These are phyloP conservation scores for Centropristis striata DNA, from an alignment of 2,113 vertebrate genomes.

Conservation along the genomic window DNA sequence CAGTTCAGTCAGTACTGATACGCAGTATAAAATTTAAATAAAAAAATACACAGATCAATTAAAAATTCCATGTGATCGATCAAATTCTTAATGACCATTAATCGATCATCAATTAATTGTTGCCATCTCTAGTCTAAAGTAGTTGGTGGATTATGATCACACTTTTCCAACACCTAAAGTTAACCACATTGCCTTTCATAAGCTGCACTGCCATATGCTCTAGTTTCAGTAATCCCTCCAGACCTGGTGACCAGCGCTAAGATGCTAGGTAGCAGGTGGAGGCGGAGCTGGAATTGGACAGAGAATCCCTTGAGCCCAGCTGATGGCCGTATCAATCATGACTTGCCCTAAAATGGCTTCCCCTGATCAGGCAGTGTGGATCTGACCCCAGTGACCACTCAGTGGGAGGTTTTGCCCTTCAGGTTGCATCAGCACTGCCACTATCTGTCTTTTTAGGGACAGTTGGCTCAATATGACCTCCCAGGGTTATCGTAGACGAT, in stretches of 20 bases:
- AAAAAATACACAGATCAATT: too few species aligned
- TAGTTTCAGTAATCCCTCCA: slow-evolving; percentile 68
- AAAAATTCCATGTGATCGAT: too few species aligned
- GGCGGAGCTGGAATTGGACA: slow-evolving; percentile 37
- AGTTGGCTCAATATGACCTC: slow-evolving; percentile 62
- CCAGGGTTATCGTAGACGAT: slow-evolving; percentile 55
- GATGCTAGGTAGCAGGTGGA: slow-evolving; percentile 67
- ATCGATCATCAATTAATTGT: too few species aligned
- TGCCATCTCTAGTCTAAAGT: too few species aligned
- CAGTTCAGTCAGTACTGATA: too few species aligned
- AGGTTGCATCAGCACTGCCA: slow-evolving; percentile 34
- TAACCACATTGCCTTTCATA: slow-evolving; percentile 12
- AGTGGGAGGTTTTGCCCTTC: slow-evolving; percentile 73
- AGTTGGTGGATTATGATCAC: not conserved
- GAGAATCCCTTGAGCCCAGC: slow-evolving; percentile 67
- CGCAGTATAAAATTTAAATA: too few species aligned
- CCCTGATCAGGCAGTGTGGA: slow-evolving; percentile 60
- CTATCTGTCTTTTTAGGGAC: slow-evolving; percentile 67
- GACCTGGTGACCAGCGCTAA: slow-evolving; percentile 63
- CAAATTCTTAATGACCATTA: too few species aligned
- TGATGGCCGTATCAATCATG: slow-evolving; percentile 76
- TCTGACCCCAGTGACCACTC: slow-evolving; percentile 66
- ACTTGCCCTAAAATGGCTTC: slow-evolving; percentile 64
- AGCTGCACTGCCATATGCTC: slow-evolving; percentile 64
- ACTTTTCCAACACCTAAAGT: slow-evolving; percentile 10